A percentile compares a stretch with the other conserved stretches of the same genome.
phyloP scores from a whole-genome alignment of 2,888 invertebrate genomes.

The Automeris io region DNA sequence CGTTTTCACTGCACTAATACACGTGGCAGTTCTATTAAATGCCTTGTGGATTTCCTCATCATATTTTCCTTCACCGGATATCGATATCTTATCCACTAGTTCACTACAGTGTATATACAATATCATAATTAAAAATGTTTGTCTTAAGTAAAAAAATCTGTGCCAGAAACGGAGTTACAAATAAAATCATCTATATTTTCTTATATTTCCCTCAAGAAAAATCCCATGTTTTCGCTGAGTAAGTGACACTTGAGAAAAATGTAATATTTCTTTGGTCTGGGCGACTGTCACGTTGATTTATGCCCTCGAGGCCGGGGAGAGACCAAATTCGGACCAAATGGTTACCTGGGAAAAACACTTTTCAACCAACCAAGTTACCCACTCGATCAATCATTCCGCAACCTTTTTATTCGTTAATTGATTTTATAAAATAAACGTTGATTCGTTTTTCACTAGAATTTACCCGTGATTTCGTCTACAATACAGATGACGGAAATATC shows the following conservation, averaged over 20 bases:
- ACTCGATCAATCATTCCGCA: not conserved
- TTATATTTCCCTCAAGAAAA: not conserved
- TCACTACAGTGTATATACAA: too few relatives aligned
- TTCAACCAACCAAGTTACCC: constrained; percentile 27
- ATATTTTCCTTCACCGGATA: too few relatives aligned
- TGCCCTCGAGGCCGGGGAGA: constrained; percentile 19
- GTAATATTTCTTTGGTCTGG: constrained; percentile 36
- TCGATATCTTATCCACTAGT: too few relatives aligned
- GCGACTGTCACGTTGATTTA: constrained; percentile 55
- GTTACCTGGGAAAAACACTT: constrained; percentile 42
- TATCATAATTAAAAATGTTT: too few relatives aligned
- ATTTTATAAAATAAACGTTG: not conserved
- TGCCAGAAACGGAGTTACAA: too few relatives aligned
- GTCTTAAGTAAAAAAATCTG: too few relatives aligned
- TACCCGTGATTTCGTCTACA: not conserved
- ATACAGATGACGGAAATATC: not conserved
- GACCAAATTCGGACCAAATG: constrained; percentile 15
- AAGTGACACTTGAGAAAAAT: constrained; percentile 21
- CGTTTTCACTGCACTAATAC: too few relatives aligned
- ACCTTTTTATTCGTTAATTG: constrained; percentile 1
- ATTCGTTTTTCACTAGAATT: too few relatives aligned
- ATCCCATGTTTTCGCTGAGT: not conserved
- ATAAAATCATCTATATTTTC: not conserved
- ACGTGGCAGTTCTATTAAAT: too few relatives aligned
- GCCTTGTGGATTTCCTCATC: too few relatives aligned